phyloP scores from a whole-genome alignment of 1,140 invertebrate species.

The Diploscapter pachys region DNA sequence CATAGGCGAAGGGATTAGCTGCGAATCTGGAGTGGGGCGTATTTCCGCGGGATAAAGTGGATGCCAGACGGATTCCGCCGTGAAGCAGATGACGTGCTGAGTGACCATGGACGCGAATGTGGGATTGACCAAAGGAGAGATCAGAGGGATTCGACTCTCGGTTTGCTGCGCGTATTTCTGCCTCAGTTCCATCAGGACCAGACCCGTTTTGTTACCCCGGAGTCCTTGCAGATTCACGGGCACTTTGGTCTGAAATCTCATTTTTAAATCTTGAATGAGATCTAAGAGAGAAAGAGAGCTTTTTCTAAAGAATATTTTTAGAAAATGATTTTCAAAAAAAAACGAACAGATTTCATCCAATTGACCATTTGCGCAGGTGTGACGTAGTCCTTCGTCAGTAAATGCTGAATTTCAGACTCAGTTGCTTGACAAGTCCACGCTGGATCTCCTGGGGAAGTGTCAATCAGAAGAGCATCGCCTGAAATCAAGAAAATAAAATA shows the following conservation, averaged over 20 bases:
- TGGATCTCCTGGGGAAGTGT: slow-evolving; percentile 4
- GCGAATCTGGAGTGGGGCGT: slow-evolving; percentile 16
- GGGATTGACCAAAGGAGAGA: slow-evolving; percentile 36
- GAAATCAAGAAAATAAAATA: background rate
- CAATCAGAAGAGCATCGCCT: slow-evolving; percentile 13
- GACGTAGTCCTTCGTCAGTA: slow-evolving; percentile 52
- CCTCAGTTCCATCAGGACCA: slow-evolving; percentile 56
- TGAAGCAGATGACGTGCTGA: slow-evolving; percentile 56
- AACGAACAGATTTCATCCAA: slow-evolving; percentile 32
- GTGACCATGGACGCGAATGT: slow-evolving; percentile 38
- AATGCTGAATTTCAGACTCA: slow-evolving; percentile 54
- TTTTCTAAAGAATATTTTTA: too few species aligned
- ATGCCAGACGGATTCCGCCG: slow-evolving; percentile 55
- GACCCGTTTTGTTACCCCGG: slow-evolving; percentile 47
- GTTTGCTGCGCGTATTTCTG: slow-evolving; percentile 42
- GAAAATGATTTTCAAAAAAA: too few species aligned
- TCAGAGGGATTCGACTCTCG: slow-evolving; percentile 46
- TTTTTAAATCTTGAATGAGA: too few species aligned
- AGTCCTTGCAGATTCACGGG: background rate
- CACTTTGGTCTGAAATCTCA: background rate
- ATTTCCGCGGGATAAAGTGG: slow-evolving; percentile 55
- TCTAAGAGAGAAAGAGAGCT: too few species aligned
- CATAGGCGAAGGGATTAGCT: slow-evolving; percentile 40
- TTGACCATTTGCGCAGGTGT: slow-evolving; percentile 43
- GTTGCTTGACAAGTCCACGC: slow-evolving; percentile 44